Base-by-base conservation (phyloP, 2,797 vertebrate species). In the Triplophysa bombifrons region DNA sequence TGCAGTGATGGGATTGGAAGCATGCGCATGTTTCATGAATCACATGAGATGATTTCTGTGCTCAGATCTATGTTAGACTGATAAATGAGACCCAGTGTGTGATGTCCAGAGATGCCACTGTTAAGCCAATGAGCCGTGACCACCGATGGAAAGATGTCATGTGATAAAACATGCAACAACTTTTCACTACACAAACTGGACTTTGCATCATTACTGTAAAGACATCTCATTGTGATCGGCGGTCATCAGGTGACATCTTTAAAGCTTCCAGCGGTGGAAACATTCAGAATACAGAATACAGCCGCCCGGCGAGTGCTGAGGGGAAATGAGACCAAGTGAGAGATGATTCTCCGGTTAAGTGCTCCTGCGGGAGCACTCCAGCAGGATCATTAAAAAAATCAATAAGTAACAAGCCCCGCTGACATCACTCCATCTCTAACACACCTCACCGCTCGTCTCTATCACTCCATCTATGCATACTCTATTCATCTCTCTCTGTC, bases 341-440 rank as follows among this genome's bases (percentile, higher is more conserved):
- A 74, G 1, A 72, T 22, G 20, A 61, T n/a, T 66, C 34, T 76
- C 44, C 63, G 82, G 73, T 86, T 91, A 91, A 94, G 90, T 90
- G 89, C 89, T 90, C 86, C 86, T 88, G 89, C 87, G 85, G 84
- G 89, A 83, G 51, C 73, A 85, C 84, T 88, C 86, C 86, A 88
- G 89, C 87, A 85, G 84, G 89, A 83, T 50, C 79, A 83, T 85
- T 89, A 87, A 88, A 89, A 86, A 86, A 83, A 90, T 93, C 91
- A 91, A 93, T 93, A 92, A 85, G 87, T 90, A 92, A 92, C 90
- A 90, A 91, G 88, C 85, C 84, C 88, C 74, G 0, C 82, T 80
- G 84, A 88, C 89, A 89, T 77, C 69, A n/a, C 76, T 88, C 25
- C 75, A 81, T 83, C 2, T 80, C 70, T 63, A 67, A 53, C 70